Evolutionary conservation across 2,797 vertebrate species (phyloP).

Genomic region (Monodelphis domestica): DNA sequence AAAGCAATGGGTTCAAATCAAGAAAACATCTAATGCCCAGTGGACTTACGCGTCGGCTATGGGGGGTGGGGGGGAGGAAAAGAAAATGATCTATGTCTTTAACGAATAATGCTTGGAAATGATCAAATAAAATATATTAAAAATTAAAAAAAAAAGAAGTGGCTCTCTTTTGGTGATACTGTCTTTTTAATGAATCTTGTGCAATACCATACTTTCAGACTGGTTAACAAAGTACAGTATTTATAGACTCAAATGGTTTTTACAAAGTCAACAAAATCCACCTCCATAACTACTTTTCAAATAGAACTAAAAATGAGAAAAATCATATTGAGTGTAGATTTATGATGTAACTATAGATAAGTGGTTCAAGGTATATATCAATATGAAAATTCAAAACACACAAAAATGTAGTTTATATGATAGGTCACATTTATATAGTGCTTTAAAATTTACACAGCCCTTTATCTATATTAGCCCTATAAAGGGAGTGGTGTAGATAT

Average conservation of each 20-base stretch:
- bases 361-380: not conserved
- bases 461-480: not conserved
- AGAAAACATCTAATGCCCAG: too few relatives aligned
- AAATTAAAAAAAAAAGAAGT: too few relatives aligned
- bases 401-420: not conserved
- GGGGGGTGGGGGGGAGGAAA: too few relatives aligned
- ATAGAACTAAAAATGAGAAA: conserved; percentile 29
- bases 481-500: not conserved
- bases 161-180: conserved; percentile 33
- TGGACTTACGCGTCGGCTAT: too few relatives aligned
- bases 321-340: conserved; percentile 7
- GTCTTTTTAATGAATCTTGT: conserved; percentile 13
- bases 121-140: too few relatives aligned
- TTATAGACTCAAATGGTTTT: not conserved
- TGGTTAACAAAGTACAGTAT: not conserved
- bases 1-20: too few relatives aligned
- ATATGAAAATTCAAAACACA: not conserved
- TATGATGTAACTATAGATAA: not conserved
- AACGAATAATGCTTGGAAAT: too few relatives aligned
- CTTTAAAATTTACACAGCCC: not conserved
- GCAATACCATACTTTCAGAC: conserved; percentile 2
- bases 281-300: not conserved
- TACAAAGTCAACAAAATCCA: not conserved
- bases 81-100: too few relatives aligned
- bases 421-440: not conserved